These are phyloP conservation scores for Zaprionus africanus DNA, from an alignment of 1,140 invertebrate genomes.

Conservation along the genomic window DNA sequence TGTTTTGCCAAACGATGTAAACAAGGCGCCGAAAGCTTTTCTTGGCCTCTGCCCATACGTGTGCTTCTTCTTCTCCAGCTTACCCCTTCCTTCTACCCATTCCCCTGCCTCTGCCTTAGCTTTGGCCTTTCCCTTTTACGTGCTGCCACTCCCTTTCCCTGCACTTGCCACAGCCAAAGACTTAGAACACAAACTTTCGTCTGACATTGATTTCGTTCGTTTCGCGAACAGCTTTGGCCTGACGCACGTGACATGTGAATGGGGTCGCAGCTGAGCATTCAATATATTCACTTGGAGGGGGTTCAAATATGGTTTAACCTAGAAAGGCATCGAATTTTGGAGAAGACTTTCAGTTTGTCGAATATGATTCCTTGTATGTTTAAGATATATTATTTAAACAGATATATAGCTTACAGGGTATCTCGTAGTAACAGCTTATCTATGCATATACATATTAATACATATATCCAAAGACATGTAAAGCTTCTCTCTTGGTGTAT, in stretches of 20 bases:
- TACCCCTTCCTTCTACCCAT: not conserved
- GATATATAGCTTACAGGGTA: not conserved
- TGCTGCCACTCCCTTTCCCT: no score
- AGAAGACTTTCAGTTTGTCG: not conserved
- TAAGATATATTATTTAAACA: not conserved
- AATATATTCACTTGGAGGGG: not conserved
- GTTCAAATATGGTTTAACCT: not conserved
- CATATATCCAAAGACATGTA: not conserved
- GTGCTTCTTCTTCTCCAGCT: not conserved
- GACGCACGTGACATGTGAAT: not conserved
- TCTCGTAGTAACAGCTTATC: not conserved
- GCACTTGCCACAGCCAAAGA: slow-evolving; percentile 45
- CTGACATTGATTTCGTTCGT: slow-evolving; percentile 13
- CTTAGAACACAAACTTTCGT: slow-evolving; percentile 59
- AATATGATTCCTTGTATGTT: not conserved
- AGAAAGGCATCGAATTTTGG: not conserved
- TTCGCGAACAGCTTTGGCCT: not conserved
- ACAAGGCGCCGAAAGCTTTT: slow-evolving; percentile 35
- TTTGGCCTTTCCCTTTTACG: not conserved
- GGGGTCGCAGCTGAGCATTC: not conserved
- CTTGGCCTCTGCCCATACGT: slow-evolving; percentile 2
- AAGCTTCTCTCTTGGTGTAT: no score
- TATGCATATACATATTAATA: not conserved
- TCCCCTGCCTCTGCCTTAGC: not conserved
- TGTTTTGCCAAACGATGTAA: slow-evolving; percentile 33